Evolutionary conservation across 2,113 vertebrate genomes (phyloP), one percentile per base, ranked within the genome.

Genomic region (Sceloporus tristichus): DNA sequence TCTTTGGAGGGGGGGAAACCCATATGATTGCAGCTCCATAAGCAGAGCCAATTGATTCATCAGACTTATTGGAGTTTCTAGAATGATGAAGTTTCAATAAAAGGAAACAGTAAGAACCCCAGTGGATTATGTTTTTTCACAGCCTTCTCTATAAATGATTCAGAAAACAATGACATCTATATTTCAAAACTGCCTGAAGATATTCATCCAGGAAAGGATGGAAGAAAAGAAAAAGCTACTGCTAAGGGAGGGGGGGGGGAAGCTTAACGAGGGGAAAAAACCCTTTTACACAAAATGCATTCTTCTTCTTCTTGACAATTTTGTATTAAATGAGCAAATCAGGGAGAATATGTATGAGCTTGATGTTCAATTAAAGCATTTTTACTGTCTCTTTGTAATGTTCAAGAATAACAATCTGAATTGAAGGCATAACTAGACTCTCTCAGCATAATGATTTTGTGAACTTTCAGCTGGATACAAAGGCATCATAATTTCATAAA

Each of bases 341-440:
- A 88, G 81, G 80, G 59, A 82, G 79, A 88, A 84, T 88, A 88
- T 84, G 87, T 84, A 88, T 88, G 87, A 88, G 62, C 62, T 83
- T 76, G 80, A 83, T 88, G 62, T 78, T 88, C 87, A 88, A 84
- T 88, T 88, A 88, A 88, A 88, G 74, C 74, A 83, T 88, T 88
- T 88, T 88, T 88, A 68, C 87, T 84, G 87, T 78, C 74, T 88
- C 81, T 88, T 88, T 84, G 87, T 88, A 84, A 83, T 84, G 81
- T 62, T 56, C n/a, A 76, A 88, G 81, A 88, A 88, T 84, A 88
- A 77, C 81, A 70, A 25, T 56, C 48, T 84, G 74, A 88, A 83
- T 71, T 56, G 74, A 84, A 88, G 74, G 62, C 87, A 88, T 83
- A 83, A 83, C 87, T 88, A 83, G 80, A 88, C 87, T 84, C 62